Base-by-base conservation (phyloP, 2,797 vertebrate genomes). In the Chanos chanos region DNA sequence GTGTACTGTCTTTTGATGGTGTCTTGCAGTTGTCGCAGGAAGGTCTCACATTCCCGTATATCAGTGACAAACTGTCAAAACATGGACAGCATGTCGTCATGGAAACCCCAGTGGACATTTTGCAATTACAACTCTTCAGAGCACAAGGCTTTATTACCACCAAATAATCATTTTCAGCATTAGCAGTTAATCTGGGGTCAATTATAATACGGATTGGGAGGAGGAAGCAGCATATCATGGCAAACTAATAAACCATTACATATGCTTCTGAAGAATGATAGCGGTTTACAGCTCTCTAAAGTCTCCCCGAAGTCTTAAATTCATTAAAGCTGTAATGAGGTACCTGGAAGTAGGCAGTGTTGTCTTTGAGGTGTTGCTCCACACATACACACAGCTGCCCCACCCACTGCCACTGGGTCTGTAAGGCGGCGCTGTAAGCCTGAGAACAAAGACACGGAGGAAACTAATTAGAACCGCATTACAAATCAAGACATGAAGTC, bases 391-490 rank as follows among this genome's bases (percentile, higher is more conserved):
- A 96, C 5, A 99, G 88, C 84, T 99, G 93, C 53, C 89, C 90
- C 63, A 99, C 93, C 97, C 97, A 99, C 81, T 95, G 94, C 91
- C 95, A 91, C 70, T 99, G 97, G 0, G 90, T 96, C 83, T 95
- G 93, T 61, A 97, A 88, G 0, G 97, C 97, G 1, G 96, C 96
- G 0, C 92, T 94, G 82, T 99, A 99, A 3, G 96, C 96, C 97
- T 99, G 81, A 1, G 36, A 57, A 0, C 25, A 13, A 1, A 77
- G 7, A 47, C 0, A 12, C 2, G 55, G 30, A 24, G 0, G 25
- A 31, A 19, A 25, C 12, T 5, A 4, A 12, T n/a, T 8, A 36
- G 36, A 16, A 9, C 28, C 21, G 19, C 33, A 21, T 13, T 37
- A n/a, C 36, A 24, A 15, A 10, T 21, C 31, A n/a, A 28, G 27